Evolutionary conservation across 1,140 invertebrate species (phyloP), one percentile per base, ranked within the genome.

Genomic region (Notospermus geniculatus): DNA sequence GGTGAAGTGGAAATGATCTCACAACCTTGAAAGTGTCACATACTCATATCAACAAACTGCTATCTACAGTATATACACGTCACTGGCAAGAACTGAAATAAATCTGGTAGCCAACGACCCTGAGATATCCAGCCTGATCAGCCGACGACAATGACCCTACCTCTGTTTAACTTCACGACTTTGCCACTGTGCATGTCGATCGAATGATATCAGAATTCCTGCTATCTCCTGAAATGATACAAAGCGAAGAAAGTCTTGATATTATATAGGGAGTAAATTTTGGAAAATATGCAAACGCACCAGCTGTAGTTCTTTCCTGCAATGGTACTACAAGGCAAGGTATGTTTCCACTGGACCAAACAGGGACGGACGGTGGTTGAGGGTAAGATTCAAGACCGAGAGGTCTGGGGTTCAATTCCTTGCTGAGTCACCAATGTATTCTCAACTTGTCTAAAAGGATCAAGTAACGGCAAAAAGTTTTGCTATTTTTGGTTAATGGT

Each of bases 141-240:
- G n/a, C n/a, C n/a, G n/a, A n/a, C n/a, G n/a, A n/a, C n/a, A n/a
- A n/a, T n/a, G n/a, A n/a, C 80, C 86, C 87, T 81, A 93, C 91
- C 91, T 89, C 82, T 95, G 95, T 86, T 93, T 93, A 67, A 97
- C 93, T 85, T 97, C 94, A 81, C 94, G 92, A 72, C 91, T 92
- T 82, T 96, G 91, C 95, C 95, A 97, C 86, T 95, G 92, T 77
- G 87, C 86, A 82, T 97, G 95, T 75, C 90, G 89, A 80, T 95
- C 92, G 84, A 97, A 97, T 80, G 92, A 95, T 83, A 97, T 96
- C 79, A 98, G 87, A 76, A 97, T 91, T 52, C 93, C 92, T 19
- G 94, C 94, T 81, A 98, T 97, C 88, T 98, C 95, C 94, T 97
- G 86, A 39, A 79, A 78, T 54, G 45, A 59, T 62, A 64, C 43